Evolutionary conservation across 2,888 invertebrate species (phyloP).

Genomic region (Pristionchus maxplancki): DNA sequence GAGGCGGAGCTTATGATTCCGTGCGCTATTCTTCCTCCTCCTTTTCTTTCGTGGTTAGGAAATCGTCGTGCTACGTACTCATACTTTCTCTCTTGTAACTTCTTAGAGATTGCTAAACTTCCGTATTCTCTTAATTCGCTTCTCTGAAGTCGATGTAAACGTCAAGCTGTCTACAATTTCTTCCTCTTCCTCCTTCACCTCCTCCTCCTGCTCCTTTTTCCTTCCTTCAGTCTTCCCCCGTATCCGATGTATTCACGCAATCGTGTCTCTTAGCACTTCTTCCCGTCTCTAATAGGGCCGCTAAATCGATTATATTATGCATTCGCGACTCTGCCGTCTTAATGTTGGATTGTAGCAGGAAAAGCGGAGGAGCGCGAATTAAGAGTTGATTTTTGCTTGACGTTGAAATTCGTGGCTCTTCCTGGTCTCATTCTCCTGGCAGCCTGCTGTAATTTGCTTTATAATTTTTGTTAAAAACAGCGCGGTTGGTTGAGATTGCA

Average conservation of each 20-base stretch:
- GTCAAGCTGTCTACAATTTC: background rate
- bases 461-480: no score
- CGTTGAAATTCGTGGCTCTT: no score
- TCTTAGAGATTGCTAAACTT: no score
- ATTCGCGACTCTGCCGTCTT: background rate
- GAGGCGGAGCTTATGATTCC: background rate
- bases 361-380: background rate
- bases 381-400: background rate
- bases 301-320: conserved; percentile 24
- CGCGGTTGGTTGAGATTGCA: no score
- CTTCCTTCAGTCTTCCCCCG: background rate
- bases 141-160: background rate
- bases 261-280: background rate
- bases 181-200: background rate
- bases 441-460: no score
- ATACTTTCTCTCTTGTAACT: no score
- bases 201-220: background rate
- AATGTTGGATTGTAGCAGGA: background rate
- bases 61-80: background rate
- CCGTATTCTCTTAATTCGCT: no score
- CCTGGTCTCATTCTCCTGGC: no score
- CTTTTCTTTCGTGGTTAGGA: background rate
- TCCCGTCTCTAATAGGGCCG: background rate
- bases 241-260: conserved; percentile 15
- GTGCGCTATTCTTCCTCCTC: background rate